phyloP scores from a whole-genome alignment of 2,113 vertebrate species.

The Oncorhynchus clarkii region DNA sequence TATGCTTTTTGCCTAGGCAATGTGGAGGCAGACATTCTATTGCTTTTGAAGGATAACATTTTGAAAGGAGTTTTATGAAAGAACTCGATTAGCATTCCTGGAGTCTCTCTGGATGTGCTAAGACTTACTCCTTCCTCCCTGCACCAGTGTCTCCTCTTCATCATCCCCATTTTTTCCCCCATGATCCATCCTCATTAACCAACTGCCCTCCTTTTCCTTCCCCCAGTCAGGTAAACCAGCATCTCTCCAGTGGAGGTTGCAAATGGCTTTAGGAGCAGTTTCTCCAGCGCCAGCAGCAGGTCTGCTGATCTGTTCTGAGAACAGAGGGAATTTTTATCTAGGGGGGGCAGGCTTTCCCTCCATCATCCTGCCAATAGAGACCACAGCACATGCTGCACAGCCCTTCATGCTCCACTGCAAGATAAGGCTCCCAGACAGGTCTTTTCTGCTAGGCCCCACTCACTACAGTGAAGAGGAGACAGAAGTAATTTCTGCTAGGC shows the following conservation, averaged over 20 bases:
- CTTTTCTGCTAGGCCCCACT: slow-evolving; percentile 36
- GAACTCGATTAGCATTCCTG: slow-evolving; percentile 16
- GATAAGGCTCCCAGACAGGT: slow-evolving; percentile 65
- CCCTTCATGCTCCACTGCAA: slow-evolving; percentile 36
- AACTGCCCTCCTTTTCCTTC: neutral
- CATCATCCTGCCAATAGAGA: slow-evolving; percentile 64
- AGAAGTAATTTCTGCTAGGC: slow-evolving; percentile 34
- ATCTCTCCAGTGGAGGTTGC: slow-evolving; percentile 53
- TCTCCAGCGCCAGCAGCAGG: slow-evolving; percentile 44
- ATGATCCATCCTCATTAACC: neutral
- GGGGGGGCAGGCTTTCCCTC: slow-evolving; percentile 62
- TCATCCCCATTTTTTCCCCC: neutral
- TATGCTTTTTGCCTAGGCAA: neutral
- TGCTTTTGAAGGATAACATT: neutral
- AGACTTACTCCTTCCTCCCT: neutral
- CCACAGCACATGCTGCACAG: slow-evolving; percentile 25
- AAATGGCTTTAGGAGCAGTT: slow-evolving; percentile 58
- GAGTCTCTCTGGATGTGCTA: neutral
- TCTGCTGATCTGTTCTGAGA: slow-evolving; percentile 48
- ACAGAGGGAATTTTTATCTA: slow-evolving; percentile 69
- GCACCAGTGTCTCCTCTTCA: neutral
- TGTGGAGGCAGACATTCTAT: neutral
- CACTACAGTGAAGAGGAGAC: slow-evolving; percentile 54
- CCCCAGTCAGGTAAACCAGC: slow-evolving; percentile 40
- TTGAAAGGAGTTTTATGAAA: slow-evolving; percentile 18